Percentiles rank a stretch among this genome's conserved stretches.
Conservation (phyloP, 2,797 vertebrate species). For the Psittacula derbiana region DNA sequence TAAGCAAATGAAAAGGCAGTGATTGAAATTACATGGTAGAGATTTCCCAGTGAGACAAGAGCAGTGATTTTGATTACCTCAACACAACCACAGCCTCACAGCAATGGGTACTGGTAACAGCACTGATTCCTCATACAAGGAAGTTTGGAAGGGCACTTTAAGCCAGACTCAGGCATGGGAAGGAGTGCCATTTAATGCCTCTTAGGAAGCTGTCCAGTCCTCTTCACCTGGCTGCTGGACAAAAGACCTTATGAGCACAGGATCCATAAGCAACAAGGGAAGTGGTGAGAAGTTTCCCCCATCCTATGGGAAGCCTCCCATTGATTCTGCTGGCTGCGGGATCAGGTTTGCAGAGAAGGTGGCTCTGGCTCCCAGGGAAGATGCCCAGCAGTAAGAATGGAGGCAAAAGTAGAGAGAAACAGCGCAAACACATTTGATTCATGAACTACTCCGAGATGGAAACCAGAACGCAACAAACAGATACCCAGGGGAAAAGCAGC, state of each 20-base stretch:
- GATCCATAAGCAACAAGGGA: rapidly evolving
- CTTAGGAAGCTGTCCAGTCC: too few species aligned
- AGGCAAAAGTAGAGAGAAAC: neutral
- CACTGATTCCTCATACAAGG: neutral
- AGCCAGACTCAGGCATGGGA: neutral
- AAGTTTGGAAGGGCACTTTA: neutral
- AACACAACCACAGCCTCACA: neutral
- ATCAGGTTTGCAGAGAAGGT: neutral
- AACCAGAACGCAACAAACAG: neutral
- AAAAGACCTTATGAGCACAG: rapidly evolving
- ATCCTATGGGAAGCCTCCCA: neutral
- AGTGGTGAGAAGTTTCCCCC: neutral
- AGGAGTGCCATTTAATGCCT: neutral
- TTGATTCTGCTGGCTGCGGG: neutral
- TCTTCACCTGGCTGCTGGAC: rapidly evolving
- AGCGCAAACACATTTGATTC: rapidly evolving
- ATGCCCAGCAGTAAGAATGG: neutral
- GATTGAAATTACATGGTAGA: neutral
- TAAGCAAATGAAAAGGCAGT: neutral
- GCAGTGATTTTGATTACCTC: neutral
- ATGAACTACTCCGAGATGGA: neutral
- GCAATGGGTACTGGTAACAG: neutral
- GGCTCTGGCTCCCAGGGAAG: neutral
- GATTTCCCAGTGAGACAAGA: neutral
- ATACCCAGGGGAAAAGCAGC: neutral